These are phyloP conservation scores for Lutra lutra DNA, from an alignment of 2,797 vertebrate genomes.

Conservation along the genomic window DNA sequence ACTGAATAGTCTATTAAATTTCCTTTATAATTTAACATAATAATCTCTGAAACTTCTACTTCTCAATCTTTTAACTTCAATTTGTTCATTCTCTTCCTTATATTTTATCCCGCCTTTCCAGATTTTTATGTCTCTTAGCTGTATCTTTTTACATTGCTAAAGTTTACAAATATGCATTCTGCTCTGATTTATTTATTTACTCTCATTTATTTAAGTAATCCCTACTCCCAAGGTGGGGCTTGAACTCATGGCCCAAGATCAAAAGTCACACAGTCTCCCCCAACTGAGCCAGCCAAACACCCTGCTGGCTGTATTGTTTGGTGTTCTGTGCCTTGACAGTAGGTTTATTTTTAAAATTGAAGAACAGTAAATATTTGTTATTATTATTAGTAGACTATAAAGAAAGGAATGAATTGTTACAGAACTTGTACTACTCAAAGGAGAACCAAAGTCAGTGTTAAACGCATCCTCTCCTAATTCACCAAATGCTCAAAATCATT, in stretches of 20 bases:
- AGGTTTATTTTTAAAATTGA: neutral
- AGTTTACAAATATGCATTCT: neutral
- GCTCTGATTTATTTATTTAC: neutral
- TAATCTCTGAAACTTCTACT: neutral
- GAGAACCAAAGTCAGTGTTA: neutral
- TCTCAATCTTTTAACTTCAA: neutral
- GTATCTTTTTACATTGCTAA: neutral
- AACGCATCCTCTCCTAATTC: neutral
- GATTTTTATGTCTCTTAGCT: neutral
- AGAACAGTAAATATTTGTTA: neutral
- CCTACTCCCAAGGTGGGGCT: neutral
- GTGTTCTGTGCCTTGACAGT: neutral
- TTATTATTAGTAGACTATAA: neutral
- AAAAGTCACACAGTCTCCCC: neutral
- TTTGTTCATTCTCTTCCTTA: neutral
- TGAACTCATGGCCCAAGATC: neutral
- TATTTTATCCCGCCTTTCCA: neutral
- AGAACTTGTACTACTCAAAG: neutral
- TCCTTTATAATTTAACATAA: neutral
- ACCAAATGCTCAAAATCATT: neutral
- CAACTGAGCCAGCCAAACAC: neutral
- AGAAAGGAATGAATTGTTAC: neutral
- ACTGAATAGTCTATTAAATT: slow-evolving; percentile 8
- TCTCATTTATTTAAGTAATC: neutral
- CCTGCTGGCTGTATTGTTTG: neutral